Base-by-base conservation (phyloP, 2,888 invertebrate genomes). In the Euspilapteryx auroguttella region DNA sequence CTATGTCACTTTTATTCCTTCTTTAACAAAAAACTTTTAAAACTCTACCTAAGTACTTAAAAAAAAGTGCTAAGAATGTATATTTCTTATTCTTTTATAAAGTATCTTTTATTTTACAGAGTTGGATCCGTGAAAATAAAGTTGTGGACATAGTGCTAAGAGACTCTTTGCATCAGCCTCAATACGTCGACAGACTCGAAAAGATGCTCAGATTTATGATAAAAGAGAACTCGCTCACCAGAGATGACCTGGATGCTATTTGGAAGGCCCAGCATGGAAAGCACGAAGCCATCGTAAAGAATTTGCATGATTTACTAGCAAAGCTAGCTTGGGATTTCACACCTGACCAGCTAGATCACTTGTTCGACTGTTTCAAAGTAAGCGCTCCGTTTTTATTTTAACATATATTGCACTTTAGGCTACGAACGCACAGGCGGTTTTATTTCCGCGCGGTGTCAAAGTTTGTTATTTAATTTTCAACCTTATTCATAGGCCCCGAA, bases 251-350 rank as follows among this genome's bases (percentile, higher is more conserved):
- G 42, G 96, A 97, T 55, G 92, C 91, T 9, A 89, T 98, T 37
- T 98, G 97, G 97, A 89, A 90, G 30, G 96, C 97, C 3, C 97
- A 97, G 71, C 90, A 90, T 34, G 96, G 95, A 10, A 97, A 97
- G 66, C 97, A 97, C 59, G 97, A 97, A 62, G 96, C 96, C 6
- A 98, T 98, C 44, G 97, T 97, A 6, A 97, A 94, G 64, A 98
- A 98, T 56, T 89, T 98, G 23, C 97, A 98, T 55, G 97, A 97
- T 56, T 73, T 98, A 38, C 64, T 98, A 33, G 95, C 97, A 7
- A 97, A 97, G 65, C 77, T 98, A 28, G 97, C 98, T 1, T 97
- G 96, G 96, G 97, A 97, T 61, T 97, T 98, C 59, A 92, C 93
- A 37, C 94, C 96, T 1, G 95, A 96, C 56, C 97, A 98, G 58